A percentile compares a stretch with the other conserved stretches of the same genome.
phyloP scores from a whole-genome alignment of 1,140 invertebrate species.

The Bombus vancouverensis region DNA sequence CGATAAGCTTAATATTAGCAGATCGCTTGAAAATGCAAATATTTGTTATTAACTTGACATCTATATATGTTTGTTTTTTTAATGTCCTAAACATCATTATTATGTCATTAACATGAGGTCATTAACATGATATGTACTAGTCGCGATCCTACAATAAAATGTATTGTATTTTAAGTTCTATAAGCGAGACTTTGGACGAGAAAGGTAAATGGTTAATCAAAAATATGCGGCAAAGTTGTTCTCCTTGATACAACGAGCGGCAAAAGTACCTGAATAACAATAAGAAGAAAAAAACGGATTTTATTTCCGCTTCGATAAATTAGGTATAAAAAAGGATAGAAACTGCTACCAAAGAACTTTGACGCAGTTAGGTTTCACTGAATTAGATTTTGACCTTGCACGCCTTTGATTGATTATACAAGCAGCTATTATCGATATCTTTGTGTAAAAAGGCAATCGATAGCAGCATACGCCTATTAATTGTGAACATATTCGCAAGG shows the following conservation, averaged over 20 bases:
- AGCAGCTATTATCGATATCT: conserved; percentile 15
- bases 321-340: not conserved
- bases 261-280: no score
- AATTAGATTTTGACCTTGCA: conserved; percentile 43
- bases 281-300: not conserved
- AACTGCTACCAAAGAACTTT: not conserved
- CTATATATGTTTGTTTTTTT: not conserved
- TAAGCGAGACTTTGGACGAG: not conserved
- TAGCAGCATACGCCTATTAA: not conserved
- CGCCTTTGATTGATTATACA: conserved; percentile 30
- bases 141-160: not conserved
- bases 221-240: not conserved
- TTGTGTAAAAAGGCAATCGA: not conserved
- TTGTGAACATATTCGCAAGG: not conserved
- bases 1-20: not conserved
- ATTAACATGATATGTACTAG: not conserved
- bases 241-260: not conserved
- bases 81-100: not conserved
- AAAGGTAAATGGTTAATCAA: not conserved
- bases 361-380: conserved; percentile 30
- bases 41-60: not conserved
- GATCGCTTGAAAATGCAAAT: no score
- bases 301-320: not conserved
- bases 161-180: not conserved
- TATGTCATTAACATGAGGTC: not conserved